Evolutionary conservation across 2,888 invertebrate genomes (phyloP), one percentile per base, ranked within the genome.

Genomic region (Julus scandinavius): DNA sequence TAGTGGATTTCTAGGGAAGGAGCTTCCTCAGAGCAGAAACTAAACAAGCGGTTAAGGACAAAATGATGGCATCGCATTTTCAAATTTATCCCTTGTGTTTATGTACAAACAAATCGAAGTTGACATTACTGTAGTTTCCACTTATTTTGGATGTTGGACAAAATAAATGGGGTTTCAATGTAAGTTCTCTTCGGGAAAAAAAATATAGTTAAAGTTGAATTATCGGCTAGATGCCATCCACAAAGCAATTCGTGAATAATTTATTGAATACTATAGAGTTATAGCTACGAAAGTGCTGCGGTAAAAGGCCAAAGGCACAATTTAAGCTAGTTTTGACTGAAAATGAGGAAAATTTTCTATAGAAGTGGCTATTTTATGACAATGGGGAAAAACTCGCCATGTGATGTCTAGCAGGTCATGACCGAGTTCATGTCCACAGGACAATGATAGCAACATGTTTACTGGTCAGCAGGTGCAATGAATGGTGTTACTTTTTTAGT

Each of bases 41-140:
- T 29, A 80, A 80, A 38, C 13, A 13, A 80, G 38, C 63, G 11
- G n/a, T 80, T 38, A 72, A 29, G 29, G 29, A 11, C 7, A 11
- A n/a, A 72, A 72, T 29, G 38, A 80, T 38, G 80, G 80, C 80
- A 40, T 80, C 80, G 15, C 38, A 80, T 38, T 80, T 38, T 15
- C 80, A 15, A 80, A 38, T 80, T 11, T 80, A 80, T 80, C 38
- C 13, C 80, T 80, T 80, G 3, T 80, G 80, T 80, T 80, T 80
- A 29, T 80, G 9, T 80, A 29, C 80, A 80, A 80, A 80, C 38
- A 80, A 80, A 80, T 80, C 80, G 80, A 80, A 80, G 80, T 80
- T 38, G 80, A 80, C 80, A 40, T 38, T 38, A 40, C 45, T 45
- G 45, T 45, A 50, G 11, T 80, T 80, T 38, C 11, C 80, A 80